These are phyloP conservation scores for Saguinus oedipus DNA, from an alignment of 2,797 vertebrate genomes.

Conservation along the genomic window DNA sequence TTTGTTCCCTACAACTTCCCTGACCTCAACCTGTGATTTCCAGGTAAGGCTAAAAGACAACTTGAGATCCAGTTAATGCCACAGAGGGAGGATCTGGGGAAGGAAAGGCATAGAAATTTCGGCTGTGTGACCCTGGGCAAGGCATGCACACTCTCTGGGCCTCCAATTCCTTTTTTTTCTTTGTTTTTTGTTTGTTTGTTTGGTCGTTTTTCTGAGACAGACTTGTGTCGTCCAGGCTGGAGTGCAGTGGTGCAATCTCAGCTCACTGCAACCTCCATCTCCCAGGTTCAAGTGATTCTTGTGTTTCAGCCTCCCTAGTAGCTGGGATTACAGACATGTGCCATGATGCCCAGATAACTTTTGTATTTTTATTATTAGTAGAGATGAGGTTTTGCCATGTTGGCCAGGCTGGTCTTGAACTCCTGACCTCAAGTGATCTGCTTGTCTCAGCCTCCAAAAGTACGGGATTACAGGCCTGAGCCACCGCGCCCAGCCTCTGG, in stretches of 20 bases:
- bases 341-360: background rate
- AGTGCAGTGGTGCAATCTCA: background rate
- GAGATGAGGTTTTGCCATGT: background rate
- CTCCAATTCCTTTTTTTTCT: background rate
- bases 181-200: no score
- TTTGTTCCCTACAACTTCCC: background rate
- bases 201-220: background rate
- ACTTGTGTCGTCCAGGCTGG: background rate
- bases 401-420: background rate
- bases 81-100: background rate
- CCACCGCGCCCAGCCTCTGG: fast-evolving
- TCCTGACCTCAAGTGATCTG: background rate
- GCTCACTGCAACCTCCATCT: background rate
- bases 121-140: background rate
- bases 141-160: background rate
- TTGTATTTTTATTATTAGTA: background rate
- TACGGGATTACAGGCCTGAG: background rate
- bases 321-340: background rate
- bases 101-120: background rate
- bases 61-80: background rate
- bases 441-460: background rate
- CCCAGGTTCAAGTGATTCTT: background rate
- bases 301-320: background rate
- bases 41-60: background rate
- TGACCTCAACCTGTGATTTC: background rate